A percentile compares a stretch with the other conserved stretches of the same genome.
Conservation (phyloP, 2,113 vertebrate species). For the Heteronetta atricapilla region DNA sequence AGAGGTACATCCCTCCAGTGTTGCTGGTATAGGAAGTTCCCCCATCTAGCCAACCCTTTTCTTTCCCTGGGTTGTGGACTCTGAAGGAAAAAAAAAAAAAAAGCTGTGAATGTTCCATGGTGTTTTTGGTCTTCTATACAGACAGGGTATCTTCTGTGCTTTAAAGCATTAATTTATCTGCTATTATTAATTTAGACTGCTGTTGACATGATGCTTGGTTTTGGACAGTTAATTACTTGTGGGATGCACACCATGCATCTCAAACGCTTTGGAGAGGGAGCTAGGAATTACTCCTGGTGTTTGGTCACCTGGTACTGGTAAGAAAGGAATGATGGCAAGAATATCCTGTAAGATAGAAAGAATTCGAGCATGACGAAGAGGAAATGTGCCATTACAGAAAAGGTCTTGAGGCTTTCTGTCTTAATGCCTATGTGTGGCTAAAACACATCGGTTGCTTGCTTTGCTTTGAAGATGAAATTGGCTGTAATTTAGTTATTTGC, state of each 20-base stretch:
- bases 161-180: not conserved
- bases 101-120: too few species aligned
- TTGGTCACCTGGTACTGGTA: not conserved
- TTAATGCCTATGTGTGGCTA: not conserved
- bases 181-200: too few species aligned
- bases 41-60: not conserved
- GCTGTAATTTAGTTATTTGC: not conserved
- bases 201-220: not conserved
- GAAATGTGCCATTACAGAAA: not conserved
- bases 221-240: not conserved
- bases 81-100: too few species aligned
- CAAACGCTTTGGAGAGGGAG: not conserved
- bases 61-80: not conserved
- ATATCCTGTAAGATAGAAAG: not conserved
- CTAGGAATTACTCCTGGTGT: not conserved
- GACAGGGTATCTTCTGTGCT: not conserved
- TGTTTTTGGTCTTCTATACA: not conserved
- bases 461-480: not conserved
- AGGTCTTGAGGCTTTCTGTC: not conserved
- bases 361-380: not conserved
- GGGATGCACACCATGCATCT: not conserved
- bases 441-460: accelerated
- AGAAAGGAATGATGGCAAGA: not conserved
- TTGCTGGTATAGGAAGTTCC: too few species aligned
- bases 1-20: accelerated